Evolutionary conservation across 2,888 invertebrate genomes (phyloP).

Genomic region (Drosophila lutescens): DNA sequence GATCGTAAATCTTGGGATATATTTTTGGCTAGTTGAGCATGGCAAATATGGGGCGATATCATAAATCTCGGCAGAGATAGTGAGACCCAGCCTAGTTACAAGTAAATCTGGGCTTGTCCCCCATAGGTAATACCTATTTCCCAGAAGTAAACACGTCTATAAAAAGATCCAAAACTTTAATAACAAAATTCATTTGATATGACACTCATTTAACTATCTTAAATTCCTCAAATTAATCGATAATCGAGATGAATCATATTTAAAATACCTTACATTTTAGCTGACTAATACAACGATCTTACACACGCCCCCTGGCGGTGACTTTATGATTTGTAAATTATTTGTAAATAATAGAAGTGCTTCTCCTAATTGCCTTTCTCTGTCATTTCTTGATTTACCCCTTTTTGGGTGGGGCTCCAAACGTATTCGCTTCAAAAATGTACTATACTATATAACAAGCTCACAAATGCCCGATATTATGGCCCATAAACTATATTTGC

Average conservation of each 20-base stretch:
- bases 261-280: background rate
- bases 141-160: no score
- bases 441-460: background rate
- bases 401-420: constrained; percentile 4
- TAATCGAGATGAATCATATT: background rate
- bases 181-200: no score
- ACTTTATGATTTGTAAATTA: constrained; percentile 4
- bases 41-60: constrained; percentile 11
- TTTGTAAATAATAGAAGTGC: constrained; percentile 1
- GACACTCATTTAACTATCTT: no score
- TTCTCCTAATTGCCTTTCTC: constrained; percentile 4
- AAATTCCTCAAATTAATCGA: no score
- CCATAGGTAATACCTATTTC: background rate
- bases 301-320: background rate
- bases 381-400: background rate
- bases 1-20: constrained; percentile 29
- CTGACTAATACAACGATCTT: background rate
- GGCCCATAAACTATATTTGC: constrained; percentile 7
- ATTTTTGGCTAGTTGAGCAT: constrained; percentile 17
- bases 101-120: constrained; percentile 6
- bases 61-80: constrained; percentile 14
- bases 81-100: background rate
- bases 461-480: background rate
- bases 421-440: background rate
- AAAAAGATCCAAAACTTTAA: no score